Evolutionary conservation across 2,888 invertebrate genomes (phyloP), one percentile per base, ranked within the genome.

Genomic region (Drosophila birchii): DNA sequence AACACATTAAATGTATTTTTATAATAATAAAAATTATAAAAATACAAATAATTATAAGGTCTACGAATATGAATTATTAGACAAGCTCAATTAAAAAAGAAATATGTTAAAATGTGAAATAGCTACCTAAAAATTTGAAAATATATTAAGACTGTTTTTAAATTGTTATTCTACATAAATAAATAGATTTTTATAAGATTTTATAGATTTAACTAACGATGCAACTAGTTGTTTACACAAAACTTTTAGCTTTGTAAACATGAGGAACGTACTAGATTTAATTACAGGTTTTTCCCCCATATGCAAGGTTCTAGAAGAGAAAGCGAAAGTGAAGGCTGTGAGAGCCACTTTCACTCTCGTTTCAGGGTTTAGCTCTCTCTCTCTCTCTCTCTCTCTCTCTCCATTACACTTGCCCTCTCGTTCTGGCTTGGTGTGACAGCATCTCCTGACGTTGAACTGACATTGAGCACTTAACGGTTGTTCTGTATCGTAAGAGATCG

Each of bases 391-490:
- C 67, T 43, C 68, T 53, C 14, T 26, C 61, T 20, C 26, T 41
- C n/a, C n/a, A n/a, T n/a, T n/a, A n/a, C n/a, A n/a, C n/a, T n/a
- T n/a, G n/a, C n/a, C 64, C 12, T 59, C 26, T 45, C 20, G 3
- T 12, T 44, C 26, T 45, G 63, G 9, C 56, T n/a, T 29, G 45
- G 44, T 53, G 55, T 36, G 34, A 23, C 61, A 47, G 69, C 73
- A 71, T 77, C 86, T 36, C 74, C 77, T 86, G 82, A 44, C 69
- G 69, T 68, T 38, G 53, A 12, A 74, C 71, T 83, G 81, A 77
- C 86, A 78, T 84, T 80, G 76, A 71, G 71, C 61, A 55, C 58
- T 79, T 83, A 83, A 83, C 83, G 73, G 83, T 83, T 82, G 59
- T 81, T 79, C 78, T 76, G 79, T 63, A 78, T 74, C 41, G 68